Evolutionary conservation across 1,140 invertebrate genomes (phyloP), one percentile per base, ranked within the genome.

Genomic region (Eupristina koningsbergeri): DNA sequence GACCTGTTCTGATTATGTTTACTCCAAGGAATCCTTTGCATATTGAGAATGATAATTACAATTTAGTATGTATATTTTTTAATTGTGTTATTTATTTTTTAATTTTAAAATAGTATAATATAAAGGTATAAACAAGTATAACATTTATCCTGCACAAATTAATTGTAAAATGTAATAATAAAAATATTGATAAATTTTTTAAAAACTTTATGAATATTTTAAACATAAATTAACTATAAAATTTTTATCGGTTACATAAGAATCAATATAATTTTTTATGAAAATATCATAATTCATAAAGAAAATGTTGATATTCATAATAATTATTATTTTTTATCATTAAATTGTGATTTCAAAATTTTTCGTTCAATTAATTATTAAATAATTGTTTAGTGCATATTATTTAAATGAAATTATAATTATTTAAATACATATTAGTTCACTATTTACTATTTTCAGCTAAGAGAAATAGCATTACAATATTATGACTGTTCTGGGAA

Each of bases 21-120:
- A 96, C 95, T 3, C 95, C 96, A 31, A 91, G 94, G 53, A 96
- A 96, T 91, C 94, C 95, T 29, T 89, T 95, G 29, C 92, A 94
- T 86, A 86, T 90, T 75, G 90, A 93, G 83, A 93, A 93, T 87
- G 93, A 95, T 53, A 93, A 94, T 87, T 96, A 95, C 88, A 92
- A 94, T 86, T 90, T 96, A 93, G 95, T 96, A 93, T 93, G 89
- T 71, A 76, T 61, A n/a, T 53, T 39, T 17, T 41, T 81, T n/a
- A 26, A 3, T 71, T 71, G 2, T 69, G 5, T 7, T n/a, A 3
- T 61, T 26, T n/a, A 61, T 61, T 61, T 29, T 61, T 26, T 29
- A 15, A 15, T 50, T 2, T 50, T 50, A 17, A 50, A 50, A 15
- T 17, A 50, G 47, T 58, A 58, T 58, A 58, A 58, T 58, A n/a